Evolutionary conservation across 2,888 invertebrate species (phyloP), one percentile per base, ranked within the genome.

Genomic region (Aphidoletes aphidimyza): DNA sequence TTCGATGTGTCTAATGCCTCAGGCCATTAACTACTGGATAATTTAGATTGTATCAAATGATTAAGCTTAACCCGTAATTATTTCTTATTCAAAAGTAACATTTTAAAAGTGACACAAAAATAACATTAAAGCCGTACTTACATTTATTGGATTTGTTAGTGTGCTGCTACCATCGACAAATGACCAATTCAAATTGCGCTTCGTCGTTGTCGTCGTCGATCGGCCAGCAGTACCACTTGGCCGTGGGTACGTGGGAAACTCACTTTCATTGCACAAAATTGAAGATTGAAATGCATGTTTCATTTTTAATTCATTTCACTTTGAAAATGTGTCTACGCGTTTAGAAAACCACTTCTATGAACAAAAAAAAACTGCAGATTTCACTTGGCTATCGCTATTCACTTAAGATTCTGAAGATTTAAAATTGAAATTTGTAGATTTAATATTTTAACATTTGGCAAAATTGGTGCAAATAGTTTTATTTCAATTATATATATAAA

Each of bases 231-330:
- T 42, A 17, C 22, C 30, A 17, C 39, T 17, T 6, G 83, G 83
- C 11, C 83, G 37, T 39, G 83, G 83, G 45, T 83, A 83, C n/a
- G 83, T 83, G 26, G 83, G 83, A 83, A 83, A 83, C 26, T 83
- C 83, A 83, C 83, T 83, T 83, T 83, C 83, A 42, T 45, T 83
- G 42, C 83, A 83, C 37, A 83, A 30, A 42, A 83, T 45, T n/a
- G 83, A 83, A 17, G 83, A 42, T 45, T 83, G 22, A 83, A 83
- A 83, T 83, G 37, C 83, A 83, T 83, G 39, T 83, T 83, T 83
- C 83, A 83, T 83, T 45, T 39, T 81, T 81, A 36, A 81, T 17
- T 39, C 83, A 83, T 83, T 83, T 83, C 83, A 83, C 45, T 14
- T 45, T 39, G 19, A n/a, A 37, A 19, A n/a, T n/a, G n/a, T n/a